Base-by-base conservation (phyloP, 2,888 invertebrate species). In the Incurvaria masculella region DNA sequence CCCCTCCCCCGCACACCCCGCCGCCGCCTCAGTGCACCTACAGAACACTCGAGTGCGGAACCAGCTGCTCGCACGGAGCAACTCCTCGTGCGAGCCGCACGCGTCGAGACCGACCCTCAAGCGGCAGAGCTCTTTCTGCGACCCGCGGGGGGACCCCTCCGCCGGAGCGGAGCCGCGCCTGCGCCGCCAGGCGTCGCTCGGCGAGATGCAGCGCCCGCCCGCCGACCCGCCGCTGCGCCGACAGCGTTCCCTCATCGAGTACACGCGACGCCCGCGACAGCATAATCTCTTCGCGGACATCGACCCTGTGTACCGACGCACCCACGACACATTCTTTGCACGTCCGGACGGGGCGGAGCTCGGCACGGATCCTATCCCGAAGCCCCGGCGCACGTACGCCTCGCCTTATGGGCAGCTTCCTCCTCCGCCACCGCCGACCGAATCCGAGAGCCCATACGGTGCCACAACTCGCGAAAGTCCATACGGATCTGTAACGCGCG, bases 201-300 rank as follows among this genome's bases (percentile, higher is more conserved):
- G 76, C 51, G 79, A 80, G 61, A 76, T 80, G 51, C 79, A 79
- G 66, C 79, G 76, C 17, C 79, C 79, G 67, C 76, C 78, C n/a
- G 73, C 73, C 76, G 65, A 76, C 75, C 79, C 79, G 5, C 56
- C 78, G 59, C 63, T 80, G 52, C 74, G 79, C 58, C 74, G 79
- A 66, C 79, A 80, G 55, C 79, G 79, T 60, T 80, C 79, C 52
- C 70, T 80, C 14, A 79, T 80, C 56, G 79, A 80, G 54, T 78
- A 79, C 60, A 78, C 75, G 53, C 69, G 78, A 55, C 64, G 72
- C 65, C 27, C 65, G 66, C n/a, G 61, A 67, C 55, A 73, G 63
- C 66, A 79, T 76, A 80, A 80, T 61, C 69, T 80, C 72, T 79
- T 80, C 57, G 79, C 79, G 64, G 78, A 78, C 69, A 80, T 80